phyloP scores from a whole-genome alignment of 2,888 invertebrate genomes.

The Copidosoma aretas region DNA sequence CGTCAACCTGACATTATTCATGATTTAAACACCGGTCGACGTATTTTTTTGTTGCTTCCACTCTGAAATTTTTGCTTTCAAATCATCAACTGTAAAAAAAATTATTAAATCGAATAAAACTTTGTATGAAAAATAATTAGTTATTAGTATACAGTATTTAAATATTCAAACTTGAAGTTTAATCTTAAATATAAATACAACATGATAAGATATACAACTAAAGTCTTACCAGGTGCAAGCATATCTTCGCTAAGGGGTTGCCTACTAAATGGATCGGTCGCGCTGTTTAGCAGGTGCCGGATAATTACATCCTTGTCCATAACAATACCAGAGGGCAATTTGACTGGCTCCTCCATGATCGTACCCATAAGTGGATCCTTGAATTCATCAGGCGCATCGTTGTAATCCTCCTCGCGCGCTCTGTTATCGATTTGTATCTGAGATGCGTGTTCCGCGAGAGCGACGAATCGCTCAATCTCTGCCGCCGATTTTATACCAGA shows the following conservation, averaged over 20 bases:
- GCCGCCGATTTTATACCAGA: slow-evolving; percentile 82
- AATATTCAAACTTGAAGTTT: neutral
- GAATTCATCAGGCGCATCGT: slow-evolving; percentile 96
- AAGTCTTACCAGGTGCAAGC: slow-evolving; percentile 79
- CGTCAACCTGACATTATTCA: slow-evolving; percentile 8
- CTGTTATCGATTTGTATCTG: slow-evolving; percentile 80
- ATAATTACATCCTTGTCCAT: slow-evolving; percentile 95
- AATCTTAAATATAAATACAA: slow-evolving; percentile 3
- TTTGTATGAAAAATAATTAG: neutral
- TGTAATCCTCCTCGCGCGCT: slow-evolving; percentile 89
- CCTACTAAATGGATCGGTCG: slow-evolving; percentile 97
- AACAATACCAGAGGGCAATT: slow-evolving; percentile 84
- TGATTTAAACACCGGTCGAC: slow-evolving; percentile 27
- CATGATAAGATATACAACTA: no score
- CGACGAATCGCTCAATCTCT: slow-evolving; percentile 85
- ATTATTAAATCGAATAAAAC: neutral
- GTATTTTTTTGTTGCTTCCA: slow-evolving; percentile 84
- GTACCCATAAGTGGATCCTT: slow-evolving; percentile 97
- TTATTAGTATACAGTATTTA: no score
- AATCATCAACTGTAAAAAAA: slow-evolving; percentile 73
- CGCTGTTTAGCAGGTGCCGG: slow-evolving; percentile 92
- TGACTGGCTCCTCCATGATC: slow-evolving; percentile 93
- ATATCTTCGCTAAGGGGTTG: slow-evolving; percentile 94
- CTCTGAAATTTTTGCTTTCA: slow-evolving; percentile 83
- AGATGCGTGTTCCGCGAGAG: slow-evolving; percentile 78